Percentiles rank a stretch among this genome's conserved stretches.
Evolutionary conservation across 2,113 vertebrate species (phyloP).

Genomic region (Albula goreensis): DNA sequence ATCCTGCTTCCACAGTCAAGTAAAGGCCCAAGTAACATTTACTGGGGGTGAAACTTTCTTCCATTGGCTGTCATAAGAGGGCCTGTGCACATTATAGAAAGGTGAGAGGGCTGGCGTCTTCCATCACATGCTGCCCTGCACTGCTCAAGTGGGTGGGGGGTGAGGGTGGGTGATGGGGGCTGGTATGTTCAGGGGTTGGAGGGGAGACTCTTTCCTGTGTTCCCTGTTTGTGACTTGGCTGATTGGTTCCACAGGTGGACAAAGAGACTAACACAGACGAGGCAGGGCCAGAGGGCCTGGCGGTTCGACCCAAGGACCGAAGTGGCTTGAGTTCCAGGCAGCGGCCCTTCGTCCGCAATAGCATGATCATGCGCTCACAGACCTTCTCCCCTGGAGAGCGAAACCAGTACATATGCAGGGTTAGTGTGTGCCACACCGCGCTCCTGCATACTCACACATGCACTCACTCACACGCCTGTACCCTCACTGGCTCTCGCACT

Average conservation of each 20-base stretch:
- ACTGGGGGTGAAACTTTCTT: neutral
- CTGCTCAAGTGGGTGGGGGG: too few species aligned
- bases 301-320: constrained; percentile 74
- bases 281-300: constrained; percentile 27
- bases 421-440: constrained; percentile 53
- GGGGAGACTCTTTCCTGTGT: neutral
- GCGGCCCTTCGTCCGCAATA: constrained; percentile 72
- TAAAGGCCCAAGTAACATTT: neutral
- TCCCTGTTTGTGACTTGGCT: neutral
- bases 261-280: constrained; percentile 82
- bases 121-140: too few species aligned
- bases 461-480: neutral
- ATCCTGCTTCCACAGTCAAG: neutral
- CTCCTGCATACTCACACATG: neutral
- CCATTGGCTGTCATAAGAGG: neutral
- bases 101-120: too few species aligned
- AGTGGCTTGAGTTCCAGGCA: constrained; percentile 63
- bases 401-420: constrained; percentile 82
- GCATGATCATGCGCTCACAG: constrained; percentile 81
- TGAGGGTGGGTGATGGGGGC: neutral
- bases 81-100: too few species aligned
- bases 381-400: constrained; percentile 83
- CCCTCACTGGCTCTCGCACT: neutral
- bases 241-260: constrained; percentile 65
- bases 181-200: neutral